A percentile compares a stretch with the other conserved stretches of the same genome.
Conservation (phyloP, 2,888 invertebrate genomes). For the Digitonthophagus gazella region DNA sequence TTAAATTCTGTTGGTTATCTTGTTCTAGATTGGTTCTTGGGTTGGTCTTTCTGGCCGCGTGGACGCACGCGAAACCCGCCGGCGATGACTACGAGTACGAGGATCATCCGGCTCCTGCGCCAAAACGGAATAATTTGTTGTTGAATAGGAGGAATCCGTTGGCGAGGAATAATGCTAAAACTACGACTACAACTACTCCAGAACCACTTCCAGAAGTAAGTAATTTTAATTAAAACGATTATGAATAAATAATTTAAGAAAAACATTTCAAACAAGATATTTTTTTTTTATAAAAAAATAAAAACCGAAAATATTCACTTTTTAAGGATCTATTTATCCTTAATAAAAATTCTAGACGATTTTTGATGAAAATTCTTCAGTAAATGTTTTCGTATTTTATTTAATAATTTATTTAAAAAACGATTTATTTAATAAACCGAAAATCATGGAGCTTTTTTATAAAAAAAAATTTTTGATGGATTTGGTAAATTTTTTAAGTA, state of each 20-base stretch:
- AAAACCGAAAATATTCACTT: too few species aligned
- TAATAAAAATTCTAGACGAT: too few species aligned
- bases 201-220: slow-evolving; percentile 39
- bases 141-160: slow-evolving; percentile 48
- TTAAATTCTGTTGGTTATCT: not conserved
- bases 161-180: slow-evolving; percentile 41
- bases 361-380: too few species aligned
- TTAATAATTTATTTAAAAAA: too few species aligned
- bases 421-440: too few species aligned
- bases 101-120: slow-evolving; percentile 44
- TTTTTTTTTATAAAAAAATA: too few species aligned
- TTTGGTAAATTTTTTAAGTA: too few species aligned
- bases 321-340: too few species aligned
- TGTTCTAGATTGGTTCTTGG: slow-evolving; percentile 43
- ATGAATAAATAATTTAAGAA: too few species aligned
- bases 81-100: slow-evolving; percentile 46
- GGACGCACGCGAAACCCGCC: slow-evolving; percentile 45
- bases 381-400: too few species aligned
- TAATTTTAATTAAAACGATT: not conserved
- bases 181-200: slow-evolving; percentile 45
- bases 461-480: too few species aligned
- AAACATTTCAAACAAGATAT: not conserved
- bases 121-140: slow-evolving; percentile 41
- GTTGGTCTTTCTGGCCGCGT: slow-evolving; percentile 41
- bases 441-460: too few species aligned